Percentiles rank a stretch among this genome's conserved stretches.
phyloP scores from a whole-genome alignment of 2,797 vertebrate species.

The Mareca strepera region DNA sequence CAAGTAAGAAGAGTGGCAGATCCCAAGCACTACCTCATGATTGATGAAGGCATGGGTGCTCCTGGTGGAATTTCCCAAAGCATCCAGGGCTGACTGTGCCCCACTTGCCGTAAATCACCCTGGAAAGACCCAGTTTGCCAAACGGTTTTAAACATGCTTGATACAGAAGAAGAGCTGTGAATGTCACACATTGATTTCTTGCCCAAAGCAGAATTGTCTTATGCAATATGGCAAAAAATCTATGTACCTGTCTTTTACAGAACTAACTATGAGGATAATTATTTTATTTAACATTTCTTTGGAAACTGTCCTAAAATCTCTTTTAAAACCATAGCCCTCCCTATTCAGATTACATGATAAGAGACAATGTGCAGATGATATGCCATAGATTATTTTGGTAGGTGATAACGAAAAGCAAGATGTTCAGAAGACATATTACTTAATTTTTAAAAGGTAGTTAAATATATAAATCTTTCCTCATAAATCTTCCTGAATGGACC shows the following conservation, averaged over 20 bases:
- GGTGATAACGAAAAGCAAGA: conserved; percentile 37
- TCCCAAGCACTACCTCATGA: not conserved
- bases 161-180: not conserved
- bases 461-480: conserved; percentile 20
- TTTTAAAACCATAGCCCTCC: not conserved
- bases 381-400: conserved; percentile 35
- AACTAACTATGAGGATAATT: not conserved
- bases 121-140: not conserved
- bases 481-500: not conserved
- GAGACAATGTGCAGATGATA: not conserved
- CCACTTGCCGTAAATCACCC: not conserved
- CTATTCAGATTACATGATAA: not conserved
- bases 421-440: conserved; percentile 50
- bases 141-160: not conserved
- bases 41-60: not conserved
- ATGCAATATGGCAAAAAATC: not conserved
- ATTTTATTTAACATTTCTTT: not conserved
- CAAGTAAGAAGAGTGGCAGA: not conserved
- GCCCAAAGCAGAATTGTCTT: not conserved
- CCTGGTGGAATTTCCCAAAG: not conserved
- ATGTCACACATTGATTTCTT: conserved; percentile 7
- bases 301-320: not conserved
- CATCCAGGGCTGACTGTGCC: not conserved
- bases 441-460: conserved; percentile 25
- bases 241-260: conserved; percentile 5